A percentile compares a stretch with the other conserved stretches of the same genome.
Evolutionary conservation across 2,797 vertebrate species (phyloP).

Genomic region (Mormyrus proboscirostris): DNA sequence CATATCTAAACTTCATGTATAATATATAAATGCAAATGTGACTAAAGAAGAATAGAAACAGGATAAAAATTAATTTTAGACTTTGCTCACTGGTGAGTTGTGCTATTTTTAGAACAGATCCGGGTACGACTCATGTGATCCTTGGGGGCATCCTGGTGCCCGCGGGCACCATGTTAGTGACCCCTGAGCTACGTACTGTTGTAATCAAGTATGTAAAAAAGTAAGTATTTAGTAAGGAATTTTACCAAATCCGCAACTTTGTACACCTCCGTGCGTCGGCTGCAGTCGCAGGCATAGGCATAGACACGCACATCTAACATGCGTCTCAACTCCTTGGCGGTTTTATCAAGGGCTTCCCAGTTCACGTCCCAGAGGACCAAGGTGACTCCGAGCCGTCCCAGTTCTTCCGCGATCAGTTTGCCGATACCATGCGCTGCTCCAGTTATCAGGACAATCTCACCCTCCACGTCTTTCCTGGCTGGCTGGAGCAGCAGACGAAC

Average conservation of each 20-base stretch:
- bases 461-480: constrained; percentile 34
- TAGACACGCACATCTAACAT: constrained; percentile 32
- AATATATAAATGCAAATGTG: not conserved
- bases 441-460: constrained; percentile 34
- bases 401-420: constrained; percentile 29
- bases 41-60: not conserved
- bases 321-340: constrained; percentile 24
- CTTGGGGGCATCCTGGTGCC: no score
- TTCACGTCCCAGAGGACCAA: constrained; percentile 38
- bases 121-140: no score
- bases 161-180: no score
- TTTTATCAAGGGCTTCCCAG: constrained; percentile 31
- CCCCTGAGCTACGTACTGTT: no score
- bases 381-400: constrained; percentile 32
- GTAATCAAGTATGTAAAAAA: not conserved
- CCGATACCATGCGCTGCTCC: constrained; percentile 35
- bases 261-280: constrained; percentile 33
- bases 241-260: constrained; percentile 33
- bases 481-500: constrained; percentile 32
- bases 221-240: not conserved
- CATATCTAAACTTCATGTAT: no score
- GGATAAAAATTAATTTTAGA: not conserved
- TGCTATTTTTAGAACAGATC: no score
- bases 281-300: constrained; percentile 32
- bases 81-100: no score